A percentile compares a stretch with the other conserved stretches of the same genome.
phyloP scores from a whole-genome alignment of 1,140 invertebrate genomes.

The Formica selysi region DNA sequence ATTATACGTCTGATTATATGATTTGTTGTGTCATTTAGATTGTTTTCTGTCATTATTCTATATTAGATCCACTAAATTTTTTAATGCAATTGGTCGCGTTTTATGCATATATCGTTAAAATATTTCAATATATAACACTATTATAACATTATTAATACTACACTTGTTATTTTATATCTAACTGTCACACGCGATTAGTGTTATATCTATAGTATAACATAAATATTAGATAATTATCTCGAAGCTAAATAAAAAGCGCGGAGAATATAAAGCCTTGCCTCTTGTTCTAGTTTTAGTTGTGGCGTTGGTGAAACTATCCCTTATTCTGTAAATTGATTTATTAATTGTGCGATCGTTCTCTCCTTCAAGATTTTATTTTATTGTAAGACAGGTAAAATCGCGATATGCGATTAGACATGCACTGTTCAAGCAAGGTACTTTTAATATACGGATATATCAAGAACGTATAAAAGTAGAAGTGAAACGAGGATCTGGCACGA shows the following conservation, averaged over 20 bases:
- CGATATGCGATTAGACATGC: background rate
- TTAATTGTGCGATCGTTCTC: background rate
- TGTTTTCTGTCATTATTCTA: background rate
- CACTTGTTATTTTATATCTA: background rate
- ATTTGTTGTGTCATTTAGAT: background rate
- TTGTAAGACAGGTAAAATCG: background rate
- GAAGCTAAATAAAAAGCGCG: too few species aligned
- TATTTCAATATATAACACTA: background rate
- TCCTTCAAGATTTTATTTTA: background rate
- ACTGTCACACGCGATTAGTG: background rate
- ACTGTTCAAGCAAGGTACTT: background rate
- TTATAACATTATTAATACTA: too few species aligned
- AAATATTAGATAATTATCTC: background rate
- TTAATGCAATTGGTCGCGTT: background rate
- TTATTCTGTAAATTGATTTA: conserved; percentile 10
- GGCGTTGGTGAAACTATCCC: too few species aligned
- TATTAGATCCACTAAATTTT: conserved; percentile 7
- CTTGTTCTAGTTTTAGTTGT: too few species aligned
- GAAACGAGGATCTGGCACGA: conserved; percentile 46
- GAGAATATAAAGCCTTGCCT: too few species aligned
- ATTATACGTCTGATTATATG: background rate
- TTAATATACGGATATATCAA: conserved; percentile 24
- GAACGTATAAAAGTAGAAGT: conserved; percentile 44
- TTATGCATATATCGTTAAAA: background rate
- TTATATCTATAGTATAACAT: background rate